Evolutionary conservation across 2,797 vertebrate species (phyloP).

Genomic region (Liasis olivaceus): DNA sequence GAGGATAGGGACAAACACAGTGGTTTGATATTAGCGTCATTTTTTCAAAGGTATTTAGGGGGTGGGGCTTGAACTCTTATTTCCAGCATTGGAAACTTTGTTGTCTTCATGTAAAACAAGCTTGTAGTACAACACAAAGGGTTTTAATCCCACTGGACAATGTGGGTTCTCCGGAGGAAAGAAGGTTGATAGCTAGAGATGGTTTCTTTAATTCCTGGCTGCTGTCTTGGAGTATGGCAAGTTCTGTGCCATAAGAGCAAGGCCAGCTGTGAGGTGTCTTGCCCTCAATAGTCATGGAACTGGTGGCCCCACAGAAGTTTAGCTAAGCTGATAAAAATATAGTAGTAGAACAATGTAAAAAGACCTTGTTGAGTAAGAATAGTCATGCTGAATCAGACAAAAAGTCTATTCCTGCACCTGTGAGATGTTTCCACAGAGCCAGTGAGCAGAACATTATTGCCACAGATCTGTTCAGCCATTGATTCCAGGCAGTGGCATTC

Average conservation of each 20-base stretch:
- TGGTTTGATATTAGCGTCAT: neutral
- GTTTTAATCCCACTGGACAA: neutral
- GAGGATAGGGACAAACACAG: rapidly evolving
- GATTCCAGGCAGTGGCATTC: neutral
- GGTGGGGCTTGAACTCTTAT: neutral
- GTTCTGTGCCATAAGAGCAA: neutral
- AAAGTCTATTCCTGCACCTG: neutral
- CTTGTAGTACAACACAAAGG: rapidly evolving
- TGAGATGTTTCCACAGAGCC: neutral
- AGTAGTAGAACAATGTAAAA: neutral
- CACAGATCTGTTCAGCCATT: neutral
- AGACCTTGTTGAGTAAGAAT: neutral
- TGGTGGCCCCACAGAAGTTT: neutral
- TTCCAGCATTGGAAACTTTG: neutral
- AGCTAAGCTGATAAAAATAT: neutral
- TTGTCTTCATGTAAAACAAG: neutral
- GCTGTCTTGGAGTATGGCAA: neutral
- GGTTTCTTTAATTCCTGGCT: neutral
- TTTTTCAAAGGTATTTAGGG: rapidly evolving
- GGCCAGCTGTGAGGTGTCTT: neutral
- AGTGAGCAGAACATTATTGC: neutral
- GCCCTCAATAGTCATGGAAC: neutral
- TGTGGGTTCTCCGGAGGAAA: neutral
- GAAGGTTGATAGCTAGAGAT: neutral
- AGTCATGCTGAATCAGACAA: too few relatives aligned